A percentile compares a stretch with the other conserved stretches of the same genome.
These are phyloP conservation scores for Panthera tigris DNA, from an alignment of 2,113 vertebrate genomes.

Conservation along the genomic window DNA sequence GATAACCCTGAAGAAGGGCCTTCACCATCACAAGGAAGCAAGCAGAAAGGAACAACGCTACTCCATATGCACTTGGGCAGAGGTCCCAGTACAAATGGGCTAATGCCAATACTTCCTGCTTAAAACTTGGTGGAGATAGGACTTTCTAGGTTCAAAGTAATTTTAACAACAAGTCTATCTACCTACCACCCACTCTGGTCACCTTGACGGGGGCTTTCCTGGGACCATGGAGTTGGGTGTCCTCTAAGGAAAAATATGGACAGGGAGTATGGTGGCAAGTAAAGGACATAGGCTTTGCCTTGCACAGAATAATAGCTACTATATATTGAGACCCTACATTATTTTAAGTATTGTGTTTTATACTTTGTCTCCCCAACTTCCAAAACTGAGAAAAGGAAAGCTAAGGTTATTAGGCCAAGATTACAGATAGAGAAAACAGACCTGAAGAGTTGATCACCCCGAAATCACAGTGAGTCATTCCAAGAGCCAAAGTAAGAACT, in stretches of 20 bases:
- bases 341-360: background rate
- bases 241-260: background rate
- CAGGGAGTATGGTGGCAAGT: background rate
- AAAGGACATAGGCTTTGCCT: background rate
- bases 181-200: background rate
- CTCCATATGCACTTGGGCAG: background rate
- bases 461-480: background rate
- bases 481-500: background rate
- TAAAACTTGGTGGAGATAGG: background rate
- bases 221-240: background rate
- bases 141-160: background rate
- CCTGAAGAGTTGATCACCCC: background rate
- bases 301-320: background rate
- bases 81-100: background rate
- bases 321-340: background rate
- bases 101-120: conserved; percentile 8
- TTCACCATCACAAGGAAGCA: background rate
- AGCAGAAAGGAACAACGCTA: background rate
- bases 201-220: background rate
- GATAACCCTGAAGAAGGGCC: background rate
- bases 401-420: background rate
- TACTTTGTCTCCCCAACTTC: background rate
- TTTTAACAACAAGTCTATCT: background rate
- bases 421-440: background rate
- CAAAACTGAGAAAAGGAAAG: background rate